phyloP scores from a whole-genome alignment of 2,113 vertebrate species.

The Rhinolophus sinicus region DNA sequence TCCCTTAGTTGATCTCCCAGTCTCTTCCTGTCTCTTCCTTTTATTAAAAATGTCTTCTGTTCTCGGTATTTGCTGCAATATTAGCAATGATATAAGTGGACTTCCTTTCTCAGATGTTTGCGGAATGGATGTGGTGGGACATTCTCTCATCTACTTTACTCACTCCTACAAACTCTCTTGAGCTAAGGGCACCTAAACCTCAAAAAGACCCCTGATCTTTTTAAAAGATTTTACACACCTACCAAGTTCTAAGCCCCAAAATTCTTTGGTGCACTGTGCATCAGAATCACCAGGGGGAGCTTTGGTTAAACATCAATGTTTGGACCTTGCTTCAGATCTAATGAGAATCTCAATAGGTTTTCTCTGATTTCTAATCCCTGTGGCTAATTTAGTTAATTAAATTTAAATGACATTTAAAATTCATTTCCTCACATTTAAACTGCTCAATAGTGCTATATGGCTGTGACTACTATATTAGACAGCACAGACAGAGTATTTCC shows the following conservation, averaged over 20 bases:
- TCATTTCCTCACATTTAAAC: neutral
- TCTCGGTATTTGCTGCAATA: neutral
- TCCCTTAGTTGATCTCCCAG: neutral
- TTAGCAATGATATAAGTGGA: neutral
- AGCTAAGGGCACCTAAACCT: neutral
- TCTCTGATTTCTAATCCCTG: neutral
- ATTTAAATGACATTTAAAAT: neutral
- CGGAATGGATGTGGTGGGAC: neutral
- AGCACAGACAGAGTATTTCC: neutral
- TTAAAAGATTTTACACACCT: neutral
- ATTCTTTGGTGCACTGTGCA: neutral
- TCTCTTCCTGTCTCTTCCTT: neutral
- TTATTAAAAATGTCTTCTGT: slow-evolving; percentile 42
- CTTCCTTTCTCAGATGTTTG: neutral
- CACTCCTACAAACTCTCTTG: neutral
- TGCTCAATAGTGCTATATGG: neutral
- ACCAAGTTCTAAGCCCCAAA: neutral
- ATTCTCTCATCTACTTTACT: neutral
- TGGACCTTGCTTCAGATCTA: neutral
- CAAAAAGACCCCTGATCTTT: neutral
- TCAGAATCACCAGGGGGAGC: slow-evolving; percentile 34
- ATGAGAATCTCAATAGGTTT: neutral
- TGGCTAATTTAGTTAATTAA: neutral
- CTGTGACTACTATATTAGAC: neutral
- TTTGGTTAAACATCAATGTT: neutral